Evolutionary conservation across 2,113 vertebrate genomes (phyloP).

Genomic region (Carassius auratus): DNA sequence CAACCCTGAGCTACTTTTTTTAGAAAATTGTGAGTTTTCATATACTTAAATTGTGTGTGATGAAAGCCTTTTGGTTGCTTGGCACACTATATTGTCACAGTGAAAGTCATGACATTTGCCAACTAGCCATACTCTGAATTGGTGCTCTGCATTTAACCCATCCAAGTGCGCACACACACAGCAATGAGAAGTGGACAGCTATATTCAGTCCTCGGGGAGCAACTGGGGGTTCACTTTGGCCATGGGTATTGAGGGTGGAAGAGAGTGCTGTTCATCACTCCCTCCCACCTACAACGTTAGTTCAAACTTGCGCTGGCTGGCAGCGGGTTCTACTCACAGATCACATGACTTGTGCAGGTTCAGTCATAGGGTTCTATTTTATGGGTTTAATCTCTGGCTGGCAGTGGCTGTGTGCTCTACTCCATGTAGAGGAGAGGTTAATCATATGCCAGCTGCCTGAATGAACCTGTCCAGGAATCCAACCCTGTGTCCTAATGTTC

Average conservation of each 20-base stretch:
- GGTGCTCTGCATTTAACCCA: too few relatives aligned
- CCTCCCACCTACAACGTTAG: neutral
- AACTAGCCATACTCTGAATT: too few relatives aligned
- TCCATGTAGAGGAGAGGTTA: neutral
- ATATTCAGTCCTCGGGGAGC: too few relatives aligned
- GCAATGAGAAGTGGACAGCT: too few relatives aligned
- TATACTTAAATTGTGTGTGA: neutral
- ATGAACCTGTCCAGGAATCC: neutral
- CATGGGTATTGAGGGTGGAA: too few relatives aligned
- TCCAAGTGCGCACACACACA: too few relatives aligned
- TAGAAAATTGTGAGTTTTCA: too few relatives aligned
- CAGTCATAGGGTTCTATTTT: slow-evolving; percentile 9
- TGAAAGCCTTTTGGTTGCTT: neutral
- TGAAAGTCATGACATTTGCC: too few relatives aligned
- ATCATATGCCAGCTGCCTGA: neutral
- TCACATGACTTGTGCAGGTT: neutral
- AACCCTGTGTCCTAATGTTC: too few relatives aligned
- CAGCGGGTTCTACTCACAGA: neutral
- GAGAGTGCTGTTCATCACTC: too few relatives aligned
- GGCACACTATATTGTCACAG: neutral
- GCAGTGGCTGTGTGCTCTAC: neutral
- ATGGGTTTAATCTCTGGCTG: neutral
- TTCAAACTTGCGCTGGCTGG: slow-evolving; percentile 16
- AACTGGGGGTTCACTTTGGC: too few relatives aligned
- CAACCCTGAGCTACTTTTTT: too few relatives aligned